These are phyloP conservation scores for Sturmia bella DNA, from an alignment of 2,888 invertebrate genomes.

Conservation along the genomic window DNA sequence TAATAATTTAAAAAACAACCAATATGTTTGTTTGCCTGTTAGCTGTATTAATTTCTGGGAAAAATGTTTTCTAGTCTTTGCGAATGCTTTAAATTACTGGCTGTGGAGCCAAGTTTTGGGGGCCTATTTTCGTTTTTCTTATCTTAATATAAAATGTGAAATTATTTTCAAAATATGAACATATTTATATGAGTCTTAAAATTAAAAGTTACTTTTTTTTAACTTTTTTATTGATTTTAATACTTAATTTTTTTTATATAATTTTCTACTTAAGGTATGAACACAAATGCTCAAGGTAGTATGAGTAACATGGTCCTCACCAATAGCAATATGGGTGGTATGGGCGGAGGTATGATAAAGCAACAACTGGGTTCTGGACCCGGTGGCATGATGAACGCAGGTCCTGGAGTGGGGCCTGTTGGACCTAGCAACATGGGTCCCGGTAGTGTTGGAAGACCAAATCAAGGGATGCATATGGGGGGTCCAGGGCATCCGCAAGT, in stretches of 20 bases:
- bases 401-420: conserved; percentile 85
- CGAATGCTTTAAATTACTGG: no score
- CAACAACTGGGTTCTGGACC: conserved; percentile 86
- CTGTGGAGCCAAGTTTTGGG: no score
- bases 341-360: conserved; percentile 85
- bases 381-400: conserved; percentile 85
- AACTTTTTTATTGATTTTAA: background rate
- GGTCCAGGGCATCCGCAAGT: conserved; percentile 82
- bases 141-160: no score
- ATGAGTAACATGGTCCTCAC: conserved; percentile 90
- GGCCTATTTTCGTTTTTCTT: no score
- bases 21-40: no score
- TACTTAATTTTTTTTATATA: background rate
- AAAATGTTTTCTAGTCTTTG: no score
- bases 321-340: conserved; percentile 86
- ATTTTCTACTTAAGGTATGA: conserved; percentile 85
- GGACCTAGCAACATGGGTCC: conserved; percentile 80
- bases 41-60: no score
- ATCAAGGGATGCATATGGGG: conserved; percentile 80
- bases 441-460: conserved; percentile 75
- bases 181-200: background rate
- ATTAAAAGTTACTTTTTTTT: background rate
- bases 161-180: no score
- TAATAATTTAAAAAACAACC: background rate
- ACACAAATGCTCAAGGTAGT: conserved; percentile 84